These are phyloP conservation scores for Myopa testacea DNA, from an alignment of 2,888 invertebrate species.

Conservation along the genomic window DNA sequence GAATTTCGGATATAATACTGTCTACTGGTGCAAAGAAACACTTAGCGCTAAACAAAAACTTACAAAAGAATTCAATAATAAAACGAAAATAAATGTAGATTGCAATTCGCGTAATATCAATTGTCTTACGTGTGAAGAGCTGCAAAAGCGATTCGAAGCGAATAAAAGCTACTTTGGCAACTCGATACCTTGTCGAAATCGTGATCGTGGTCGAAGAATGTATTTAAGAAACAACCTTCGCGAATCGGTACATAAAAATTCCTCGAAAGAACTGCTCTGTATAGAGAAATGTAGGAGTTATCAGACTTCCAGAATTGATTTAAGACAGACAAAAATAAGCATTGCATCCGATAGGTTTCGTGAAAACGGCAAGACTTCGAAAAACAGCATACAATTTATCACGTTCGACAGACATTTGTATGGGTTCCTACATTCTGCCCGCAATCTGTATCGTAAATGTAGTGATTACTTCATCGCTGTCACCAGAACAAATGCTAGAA, in stretches of 20 bases:
- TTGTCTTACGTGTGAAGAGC: conserved; percentile 22
- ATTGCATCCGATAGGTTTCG: too few species aligned
- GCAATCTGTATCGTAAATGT: conserved; percentile 54
- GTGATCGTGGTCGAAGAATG: background rate
- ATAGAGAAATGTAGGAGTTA: too few species aligned
- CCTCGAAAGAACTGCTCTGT: background rate
- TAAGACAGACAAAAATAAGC: too few species aligned
- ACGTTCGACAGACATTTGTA: conserved; percentile 52
- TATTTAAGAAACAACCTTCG: background rate
- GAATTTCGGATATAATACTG: too few species aligned
- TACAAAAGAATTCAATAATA: too few species aligned
- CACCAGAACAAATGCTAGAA: background rate
- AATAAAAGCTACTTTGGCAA: background rate
- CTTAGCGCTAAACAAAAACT: too few species aligned
- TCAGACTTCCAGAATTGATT: too few species aligned
- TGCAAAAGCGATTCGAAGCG: background rate
- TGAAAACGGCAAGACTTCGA: background rate
- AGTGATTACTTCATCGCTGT: conserved; percentile 19
- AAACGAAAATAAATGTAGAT: background rate
- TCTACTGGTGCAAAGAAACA: too few species aligned
- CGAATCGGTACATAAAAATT: background rate
- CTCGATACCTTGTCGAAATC: conserved; percentile 8
- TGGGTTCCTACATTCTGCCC: conserved; percentile 59
- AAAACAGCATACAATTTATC: background rate
- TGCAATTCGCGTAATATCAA: background rate